These are phyloP conservation scores for Stenchaetothrips biformis DNA, from an alignment of 2,888 invertebrate species.

Conservation along the genomic window DNA sequence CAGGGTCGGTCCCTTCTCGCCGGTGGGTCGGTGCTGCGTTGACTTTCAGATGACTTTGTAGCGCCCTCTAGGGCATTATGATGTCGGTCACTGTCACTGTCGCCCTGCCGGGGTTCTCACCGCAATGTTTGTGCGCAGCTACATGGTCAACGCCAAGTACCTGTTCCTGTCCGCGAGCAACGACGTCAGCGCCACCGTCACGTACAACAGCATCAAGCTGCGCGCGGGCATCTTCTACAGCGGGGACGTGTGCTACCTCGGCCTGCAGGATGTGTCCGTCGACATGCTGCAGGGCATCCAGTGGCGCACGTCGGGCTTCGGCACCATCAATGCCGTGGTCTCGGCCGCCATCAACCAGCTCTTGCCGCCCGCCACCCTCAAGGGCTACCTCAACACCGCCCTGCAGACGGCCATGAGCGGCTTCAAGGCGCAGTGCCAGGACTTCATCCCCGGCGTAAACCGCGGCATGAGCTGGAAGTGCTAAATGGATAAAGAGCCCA, in stretches of 20 bases:
- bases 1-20: too few species aligned
- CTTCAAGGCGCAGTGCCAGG: not conserved
- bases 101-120: too few species aligned
- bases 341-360: not conserved
- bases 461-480: not conserved
- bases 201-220: not conserved
- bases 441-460: not conserved
- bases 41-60: too few species aligned
- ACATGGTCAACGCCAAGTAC: not conserved
- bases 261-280: not conserved
- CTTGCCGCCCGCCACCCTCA: not conserved
- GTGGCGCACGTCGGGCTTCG: slow-evolving; percentile 11
- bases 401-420: not conserved
- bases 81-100: too few species aligned
- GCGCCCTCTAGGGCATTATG: too few species aligned
- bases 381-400: not conserved
- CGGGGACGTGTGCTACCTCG: not conserved
- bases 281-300: slow-evolving; percentile 3
- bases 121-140: not conserved
- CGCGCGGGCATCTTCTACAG: not conserved
- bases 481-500: not conserved
- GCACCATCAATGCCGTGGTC: not conserved
- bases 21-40: too few species aligned
- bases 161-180: not conserved
- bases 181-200: not conserved